phyloP scores from a whole-genome alignment of 1,140 invertebrate species.

The Drosophila orosa region DNA sequence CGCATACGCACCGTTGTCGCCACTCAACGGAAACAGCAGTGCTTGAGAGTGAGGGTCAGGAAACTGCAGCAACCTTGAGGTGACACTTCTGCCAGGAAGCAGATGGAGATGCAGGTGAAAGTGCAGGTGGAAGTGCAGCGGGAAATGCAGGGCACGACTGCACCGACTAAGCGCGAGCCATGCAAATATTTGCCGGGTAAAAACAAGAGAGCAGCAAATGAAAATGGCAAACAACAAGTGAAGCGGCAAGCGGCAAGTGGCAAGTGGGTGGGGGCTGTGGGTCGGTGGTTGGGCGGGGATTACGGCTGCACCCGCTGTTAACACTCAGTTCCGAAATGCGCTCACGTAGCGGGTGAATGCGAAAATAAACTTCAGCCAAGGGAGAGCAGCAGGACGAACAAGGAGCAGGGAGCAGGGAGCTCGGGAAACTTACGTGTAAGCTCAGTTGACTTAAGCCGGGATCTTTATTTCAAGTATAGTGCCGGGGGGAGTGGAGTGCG shows the following conservation, averaged over 20 bases:
- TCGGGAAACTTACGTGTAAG: constrained; percentile 44
- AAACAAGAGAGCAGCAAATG: constrained; percentile 49
- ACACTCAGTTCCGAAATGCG: constrained; percentile 45
- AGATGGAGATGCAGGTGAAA: background rate
- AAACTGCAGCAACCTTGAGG: constrained; percentile 18
- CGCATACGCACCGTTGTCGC: constrained; percentile 34
- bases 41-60: constrained; percentile 1
- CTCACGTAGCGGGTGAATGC: constrained; percentile 43
- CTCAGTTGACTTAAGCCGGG: constrained; percentile 50
- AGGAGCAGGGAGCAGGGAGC: constrained; percentile 3
- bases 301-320: constrained; percentile 35
- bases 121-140: background rate
- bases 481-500: background rate
- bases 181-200: constrained; percentile 50
- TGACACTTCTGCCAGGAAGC: background rate
- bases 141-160: constrained; percentile 22
- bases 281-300: constrained; percentile 2
- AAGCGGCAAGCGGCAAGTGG: background rate
- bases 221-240: constrained; percentile 57
- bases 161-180: constrained; percentile 24
- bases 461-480: constrained; percentile 37
- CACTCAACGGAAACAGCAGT: background rate
- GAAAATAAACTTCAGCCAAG: constrained; percentile 34
- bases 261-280: background rate
- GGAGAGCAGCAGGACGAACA: background rate